phyloP scores from a whole-genome alignment of 2,797 vertebrate species.

The Hoplostethus atlanticus region DNA sequence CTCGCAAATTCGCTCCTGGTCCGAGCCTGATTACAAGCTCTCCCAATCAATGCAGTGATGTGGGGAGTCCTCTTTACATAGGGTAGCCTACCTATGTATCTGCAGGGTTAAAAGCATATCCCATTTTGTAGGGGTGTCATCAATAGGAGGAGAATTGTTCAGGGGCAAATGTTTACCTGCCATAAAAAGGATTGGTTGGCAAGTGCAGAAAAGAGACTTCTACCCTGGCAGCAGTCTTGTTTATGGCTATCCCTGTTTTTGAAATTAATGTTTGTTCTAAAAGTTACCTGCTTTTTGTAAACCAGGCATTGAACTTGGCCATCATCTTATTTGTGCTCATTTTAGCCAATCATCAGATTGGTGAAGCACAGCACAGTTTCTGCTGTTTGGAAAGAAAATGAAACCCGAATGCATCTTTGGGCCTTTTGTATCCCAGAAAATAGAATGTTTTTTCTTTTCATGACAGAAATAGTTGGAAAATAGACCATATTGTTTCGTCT shows the following conservation, averaged over 20 bases:
- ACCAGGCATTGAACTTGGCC: slow-evolving; percentile 10
- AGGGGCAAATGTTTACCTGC: not conserved
- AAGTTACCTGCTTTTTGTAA: slow-evolving; percentile 27
- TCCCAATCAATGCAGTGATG: slow-evolving; percentile 57
- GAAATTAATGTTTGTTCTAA: not conserved
- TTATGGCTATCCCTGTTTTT: not conserved
- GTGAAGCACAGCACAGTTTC: slow-evolving; percentile 13
- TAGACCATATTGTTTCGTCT: not conserved
- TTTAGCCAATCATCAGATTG: not conserved
- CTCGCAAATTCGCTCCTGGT: slow-evolving; percentile 15
- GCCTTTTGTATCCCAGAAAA: slow-evolving; percentile 1
- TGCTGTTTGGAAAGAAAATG: not conserved
- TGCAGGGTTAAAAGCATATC: slow-evolving; percentile 55
- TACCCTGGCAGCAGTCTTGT: not conserved
- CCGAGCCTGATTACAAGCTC: slow-evolving; percentile 49
- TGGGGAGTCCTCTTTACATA: slow-evolving; percentile 53
- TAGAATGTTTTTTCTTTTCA: slow-evolving; percentile 1
- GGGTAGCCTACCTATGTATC: slow-evolving; percentile 35
- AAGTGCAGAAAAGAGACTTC: not conserved
- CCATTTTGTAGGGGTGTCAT: slow-evolving; percentile 51
- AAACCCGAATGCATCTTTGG: not conserved
- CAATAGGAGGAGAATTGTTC: slow-evolving; percentile 40
- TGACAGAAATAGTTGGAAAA: not conserved
- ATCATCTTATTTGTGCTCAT: not conserved
- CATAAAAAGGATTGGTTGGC: not conserved